Conservation (phyloP, 2,797 vertebrate species). For the Scolopax bukidnonensis region DNA sequence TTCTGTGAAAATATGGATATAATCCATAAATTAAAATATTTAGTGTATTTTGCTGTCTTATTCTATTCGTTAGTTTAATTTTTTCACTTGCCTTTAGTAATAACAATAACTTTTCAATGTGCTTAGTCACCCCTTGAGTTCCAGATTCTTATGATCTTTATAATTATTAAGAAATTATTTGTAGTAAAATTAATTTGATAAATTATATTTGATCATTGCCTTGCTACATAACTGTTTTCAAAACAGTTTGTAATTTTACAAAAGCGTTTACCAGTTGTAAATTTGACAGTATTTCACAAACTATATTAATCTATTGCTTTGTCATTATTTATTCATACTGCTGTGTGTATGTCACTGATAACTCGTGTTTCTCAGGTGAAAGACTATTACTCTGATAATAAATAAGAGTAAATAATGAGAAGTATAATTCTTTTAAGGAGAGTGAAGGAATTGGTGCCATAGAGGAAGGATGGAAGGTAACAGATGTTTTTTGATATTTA, state of each 20-base stretch:
- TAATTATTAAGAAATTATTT: neutral
- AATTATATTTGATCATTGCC: neutral
- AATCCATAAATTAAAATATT: neutral
- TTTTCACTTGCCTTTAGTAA: neutral
- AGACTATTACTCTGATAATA: neutral
- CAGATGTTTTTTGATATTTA: neutral
- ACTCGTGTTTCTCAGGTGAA: neutral
- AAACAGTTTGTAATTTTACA: neutral
- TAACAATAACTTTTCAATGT: neutral
- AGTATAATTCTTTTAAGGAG: neutral
- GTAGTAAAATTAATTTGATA: neutral
- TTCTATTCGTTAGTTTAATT: neutral
- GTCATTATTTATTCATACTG: neutral
- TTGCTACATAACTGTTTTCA: neutral
- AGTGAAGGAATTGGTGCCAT: neutral
- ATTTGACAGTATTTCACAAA: neutral
- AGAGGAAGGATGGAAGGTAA: neutral
- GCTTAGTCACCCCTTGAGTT: neutral
- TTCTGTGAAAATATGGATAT: neutral
- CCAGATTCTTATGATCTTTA: neutral
- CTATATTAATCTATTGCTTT: neutral
- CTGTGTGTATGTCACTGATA: neutral
- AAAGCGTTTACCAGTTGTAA: neutral
- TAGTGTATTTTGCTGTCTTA: neutral
- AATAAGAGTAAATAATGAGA: neutral